Evolutionary conservation across 2,113 vertebrate genomes (phyloP).

Genomic region (Hyperopisus bebe): DNA sequence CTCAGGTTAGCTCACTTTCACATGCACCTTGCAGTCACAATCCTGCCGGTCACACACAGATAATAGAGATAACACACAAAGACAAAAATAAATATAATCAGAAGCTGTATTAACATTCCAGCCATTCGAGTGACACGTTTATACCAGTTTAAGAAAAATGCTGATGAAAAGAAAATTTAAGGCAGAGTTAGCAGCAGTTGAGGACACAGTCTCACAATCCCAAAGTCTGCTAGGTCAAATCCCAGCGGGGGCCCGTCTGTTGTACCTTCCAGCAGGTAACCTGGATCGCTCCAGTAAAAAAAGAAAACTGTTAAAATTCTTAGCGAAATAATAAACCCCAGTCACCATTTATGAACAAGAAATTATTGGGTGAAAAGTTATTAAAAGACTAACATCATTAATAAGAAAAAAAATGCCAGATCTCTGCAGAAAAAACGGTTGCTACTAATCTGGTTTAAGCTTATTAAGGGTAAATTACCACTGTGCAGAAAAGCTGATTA

Average conservation of each 20-base stretch:
- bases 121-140: not conserved
- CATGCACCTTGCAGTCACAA: not conserved
- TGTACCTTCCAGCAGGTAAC: not conserved
- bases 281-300: not conserved
- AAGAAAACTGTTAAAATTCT: not conserved
- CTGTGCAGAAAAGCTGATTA: slow-evolving; percentile 59
- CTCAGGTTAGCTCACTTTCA: not conserved
- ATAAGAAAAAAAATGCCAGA: slow-evolving; percentile 47
- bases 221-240: not conserved
- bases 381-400: slow-evolving; percentile 20
- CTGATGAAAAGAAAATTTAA: not conserved
- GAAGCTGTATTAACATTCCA: not conserved
- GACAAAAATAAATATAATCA: not conserved
- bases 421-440: slow-evolving; percentile 30
- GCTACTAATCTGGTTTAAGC: slow-evolving; percentile 59
- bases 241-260: not conserved
- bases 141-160: not conserved
- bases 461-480: slow-evolving; percentile 59
- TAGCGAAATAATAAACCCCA: not conserved
- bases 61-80: not conserved
- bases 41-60: not conserved
- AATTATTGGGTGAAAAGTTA: slow-evolving; percentile 47
- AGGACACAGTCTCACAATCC: not conserved
- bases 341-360: not conserved
- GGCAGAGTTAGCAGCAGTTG: not conserved